These are phyloP conservation scores for Mesochorus sp. DNA, from an alignment of 2,888 invertebrate genomes.

Conservation along the genomic window DNA sequence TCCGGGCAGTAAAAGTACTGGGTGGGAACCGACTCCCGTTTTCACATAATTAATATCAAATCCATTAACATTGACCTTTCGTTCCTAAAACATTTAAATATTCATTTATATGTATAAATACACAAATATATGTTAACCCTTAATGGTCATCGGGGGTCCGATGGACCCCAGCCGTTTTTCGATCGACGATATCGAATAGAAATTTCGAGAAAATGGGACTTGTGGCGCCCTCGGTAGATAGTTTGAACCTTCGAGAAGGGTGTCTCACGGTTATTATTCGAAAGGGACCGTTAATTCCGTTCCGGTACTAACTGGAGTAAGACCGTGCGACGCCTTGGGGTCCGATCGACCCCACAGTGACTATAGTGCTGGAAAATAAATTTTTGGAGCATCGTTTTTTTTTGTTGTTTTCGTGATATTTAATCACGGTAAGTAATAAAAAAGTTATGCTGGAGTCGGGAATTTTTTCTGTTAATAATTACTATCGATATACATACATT, in stretches of 20 bases:
- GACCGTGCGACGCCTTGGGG: no score
- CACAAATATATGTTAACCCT: no score
- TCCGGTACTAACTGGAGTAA: background rate
- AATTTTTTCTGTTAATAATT: conserved; percentile 12
- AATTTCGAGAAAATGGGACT: conserved; percentile 13
- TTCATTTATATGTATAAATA: conserved; percentile 70
- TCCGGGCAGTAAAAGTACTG: conserved; percentile 90
- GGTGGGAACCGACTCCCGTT: conserved; percentile 83
- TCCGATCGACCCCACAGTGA: no score
- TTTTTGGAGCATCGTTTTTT: background rate
- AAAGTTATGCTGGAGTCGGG: background rate
- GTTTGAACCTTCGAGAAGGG: conserved; percentile 10
- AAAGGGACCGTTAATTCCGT: background rate
- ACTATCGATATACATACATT: background rate
- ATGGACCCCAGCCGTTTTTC: background rate
- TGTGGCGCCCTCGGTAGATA: conserved; percentile 7
- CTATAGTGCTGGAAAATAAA: conserved; percentile 12
- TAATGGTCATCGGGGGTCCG: background rate
- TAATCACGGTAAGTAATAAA: background rate
- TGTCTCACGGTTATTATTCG: conserved; percentile 5
- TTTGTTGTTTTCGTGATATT: background rate
- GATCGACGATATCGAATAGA: background rate
- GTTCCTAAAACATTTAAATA: conserved; percentile 83
- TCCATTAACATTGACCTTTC: conserved; percentile 85
- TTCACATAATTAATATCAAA: conserved; percentile 86